phyloP scores from a whole-genome alignment of 2,797 vertebrate genomes.

The Antrozous pallidus region DNA sequence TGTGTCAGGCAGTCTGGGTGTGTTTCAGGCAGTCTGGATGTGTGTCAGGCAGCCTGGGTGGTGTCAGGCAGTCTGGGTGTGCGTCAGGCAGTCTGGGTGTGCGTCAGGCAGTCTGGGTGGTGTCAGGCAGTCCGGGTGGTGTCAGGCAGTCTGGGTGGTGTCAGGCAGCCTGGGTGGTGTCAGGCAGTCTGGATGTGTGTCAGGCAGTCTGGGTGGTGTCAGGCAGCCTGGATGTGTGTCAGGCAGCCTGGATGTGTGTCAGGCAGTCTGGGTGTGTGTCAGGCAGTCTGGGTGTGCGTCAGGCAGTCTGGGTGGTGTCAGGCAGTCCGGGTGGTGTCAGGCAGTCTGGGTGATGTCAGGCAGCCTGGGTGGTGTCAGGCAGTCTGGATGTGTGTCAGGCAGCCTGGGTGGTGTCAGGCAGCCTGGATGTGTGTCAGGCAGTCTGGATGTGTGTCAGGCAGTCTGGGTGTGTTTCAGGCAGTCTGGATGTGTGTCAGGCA shows the following conservation, averaged over 20 bases:
- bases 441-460: too few species aligned
- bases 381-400: not conserved
- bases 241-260: not conserved
- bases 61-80: too few species aligned
- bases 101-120: too few species aligned
- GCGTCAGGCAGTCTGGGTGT: not conserved
- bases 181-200: too few species aligned
- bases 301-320: not conserved
- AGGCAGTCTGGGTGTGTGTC: too few species aligned
- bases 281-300: too few species aligned
- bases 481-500: too few species aligned
- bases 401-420: not conserved
- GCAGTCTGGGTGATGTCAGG: not conserved
- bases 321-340: not conserved
- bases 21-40: too few species aligned
- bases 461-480: not conserved
- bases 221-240: too few species aligned
- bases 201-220: too few species aligned
- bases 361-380: not conserved
- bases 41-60: not conserved
- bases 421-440: not conserved
- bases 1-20: not conserved
- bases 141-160: too few species aligned
- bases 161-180: too few species aligned
- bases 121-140: not conserved